Evolutionary conservation across 2,797 vertebrate genomes (phyloP), one percentile per base, ranked within the genome.

Genomic region (Nasua narica): DNA sequence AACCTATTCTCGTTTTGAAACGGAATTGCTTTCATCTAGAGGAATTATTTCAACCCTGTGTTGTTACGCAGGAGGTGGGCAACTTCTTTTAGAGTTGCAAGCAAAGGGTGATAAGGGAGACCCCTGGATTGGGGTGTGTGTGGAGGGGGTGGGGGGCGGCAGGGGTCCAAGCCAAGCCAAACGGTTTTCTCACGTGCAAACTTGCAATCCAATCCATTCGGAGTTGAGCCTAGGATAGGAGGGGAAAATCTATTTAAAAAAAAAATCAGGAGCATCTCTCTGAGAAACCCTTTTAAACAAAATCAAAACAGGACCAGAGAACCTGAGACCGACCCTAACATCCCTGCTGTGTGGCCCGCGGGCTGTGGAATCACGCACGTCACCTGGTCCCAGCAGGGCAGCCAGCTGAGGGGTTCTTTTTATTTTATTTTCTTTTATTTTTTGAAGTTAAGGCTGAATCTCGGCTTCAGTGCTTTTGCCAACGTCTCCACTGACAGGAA

Each of bases 21-120:
- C 97, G 97, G 98, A 98, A 97, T 98, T 98, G 98, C 97, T 97
- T 98, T 98, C 97, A 98, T 98, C 97, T 94, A 91, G 93, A 97
- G 88, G 94, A 97, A 96, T 98, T 97, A 97, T 98, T 98, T 98
- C 96, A 93, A 97, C 94, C 88, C 40, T n/a, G 97, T 92, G 94
- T 94, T 91, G 95, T 91, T 92, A 97, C 96, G 97, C 97, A 97
- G 0, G 62, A 95, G 97, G 96, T 0, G 82, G 89, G 96, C 94
- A 97, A 98, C 97, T 98, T 98, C 97, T 98, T 95, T 88, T 77
- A 93, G 97, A 96, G 97, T 97, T 97, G 96, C 96, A 88, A 98
- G 98, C 96, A 90, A 97, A 95, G 98, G 97, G 96, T 97, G 96
- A 76, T 96, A 58, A 46, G 87, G 96, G 85, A 95, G 83, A 96